These are phyloP conservation scores for Ictidomys tridecemlineatus DNA, from an alignment of 2,113 vertebrate species.

Conservation along the genomic window DNA sequence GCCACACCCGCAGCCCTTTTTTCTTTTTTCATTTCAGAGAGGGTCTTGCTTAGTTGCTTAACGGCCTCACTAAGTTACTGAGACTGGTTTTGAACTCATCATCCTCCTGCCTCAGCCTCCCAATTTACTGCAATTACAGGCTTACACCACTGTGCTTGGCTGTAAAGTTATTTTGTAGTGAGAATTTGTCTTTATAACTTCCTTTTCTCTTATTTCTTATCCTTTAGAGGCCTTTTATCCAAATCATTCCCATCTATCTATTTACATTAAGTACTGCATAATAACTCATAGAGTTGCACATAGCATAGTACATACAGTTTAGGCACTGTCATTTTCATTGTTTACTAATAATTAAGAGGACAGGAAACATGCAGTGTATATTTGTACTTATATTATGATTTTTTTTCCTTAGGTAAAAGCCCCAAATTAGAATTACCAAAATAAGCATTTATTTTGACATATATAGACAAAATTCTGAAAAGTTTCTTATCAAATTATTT, in stretches of 20 bases:
- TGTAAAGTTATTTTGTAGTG: neutral
- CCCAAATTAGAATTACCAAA: neutral
- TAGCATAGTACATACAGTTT: too few species aligned
- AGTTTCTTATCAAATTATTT: neutral
- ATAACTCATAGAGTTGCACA: too few species aligned
- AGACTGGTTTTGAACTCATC: too few species aligned
- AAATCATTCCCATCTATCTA: too few species aligned
- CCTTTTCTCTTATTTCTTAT: neutral
- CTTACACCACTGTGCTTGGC: too few species aligned
- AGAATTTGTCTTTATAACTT: neutral
- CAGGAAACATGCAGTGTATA: neutral
- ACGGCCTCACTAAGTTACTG: too few species aligned
- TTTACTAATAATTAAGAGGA: neutral
- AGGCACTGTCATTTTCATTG: neutral
- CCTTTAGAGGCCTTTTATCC: too few species aligned
- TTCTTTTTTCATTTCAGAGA: too few species aligned
- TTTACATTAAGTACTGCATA: too few species aligned
- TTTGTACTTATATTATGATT: neutral
- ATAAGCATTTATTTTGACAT: neutral
- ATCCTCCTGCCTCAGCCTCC: too few species aligned
- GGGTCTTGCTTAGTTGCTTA: too few species aligned
- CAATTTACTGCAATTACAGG: too few species aligned
- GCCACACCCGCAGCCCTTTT: neutral
- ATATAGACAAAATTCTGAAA: neutral
- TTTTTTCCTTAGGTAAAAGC: neutral